phyloP scores from a whole-genome alignment of 2,888 invertebrate genomes.

The Platycnemis pennipes region DNA sequence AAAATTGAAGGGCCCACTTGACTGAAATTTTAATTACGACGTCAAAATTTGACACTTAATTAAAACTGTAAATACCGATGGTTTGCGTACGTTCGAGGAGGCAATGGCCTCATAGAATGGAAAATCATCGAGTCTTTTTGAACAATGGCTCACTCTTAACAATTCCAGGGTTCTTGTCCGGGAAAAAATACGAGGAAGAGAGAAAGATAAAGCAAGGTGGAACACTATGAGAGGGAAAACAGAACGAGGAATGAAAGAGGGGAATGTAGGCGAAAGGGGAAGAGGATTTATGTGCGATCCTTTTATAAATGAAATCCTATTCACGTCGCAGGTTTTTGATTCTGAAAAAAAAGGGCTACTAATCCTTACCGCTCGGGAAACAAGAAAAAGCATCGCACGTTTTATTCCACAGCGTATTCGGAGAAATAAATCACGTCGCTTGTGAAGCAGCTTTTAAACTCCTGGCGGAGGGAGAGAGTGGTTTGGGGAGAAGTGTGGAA shows the following conservation, averaged over 20 bases:
- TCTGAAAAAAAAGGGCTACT: neutral
- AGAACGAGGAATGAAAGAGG: neutral
- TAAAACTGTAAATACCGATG: conserved; percentile 25
- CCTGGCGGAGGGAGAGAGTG: neutral
- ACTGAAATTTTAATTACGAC: neutral
- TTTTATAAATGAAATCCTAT: conserved; percentile 22
- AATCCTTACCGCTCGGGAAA: conserved; percentile 38
- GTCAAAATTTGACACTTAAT: conserved; percentile 31
- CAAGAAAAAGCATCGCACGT: conserved; percentile 3
- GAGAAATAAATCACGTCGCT: conserved; percentile 7
- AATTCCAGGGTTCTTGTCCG: neutral
- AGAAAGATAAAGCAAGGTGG: neutral
- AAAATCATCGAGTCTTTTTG: neutral
- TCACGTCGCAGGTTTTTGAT: conserved; percentile 22
- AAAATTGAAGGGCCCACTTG: neutral
- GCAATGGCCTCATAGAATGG: neutral
- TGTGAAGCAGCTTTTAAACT: conserved; percentile 36
- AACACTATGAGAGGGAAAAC: neutral
- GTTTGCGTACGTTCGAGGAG: neutral
- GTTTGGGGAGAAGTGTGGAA: neutral
- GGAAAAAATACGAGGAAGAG: neutral
- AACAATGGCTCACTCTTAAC: neutral
- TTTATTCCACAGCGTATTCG: neutral
- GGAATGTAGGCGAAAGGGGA: neutral
- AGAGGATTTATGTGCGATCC: conserved; percentile 5